Evolutionary conservation across 2,888 invertebrate genomes (phyloP).

Genomic region (Pammene aurita): DNA sequence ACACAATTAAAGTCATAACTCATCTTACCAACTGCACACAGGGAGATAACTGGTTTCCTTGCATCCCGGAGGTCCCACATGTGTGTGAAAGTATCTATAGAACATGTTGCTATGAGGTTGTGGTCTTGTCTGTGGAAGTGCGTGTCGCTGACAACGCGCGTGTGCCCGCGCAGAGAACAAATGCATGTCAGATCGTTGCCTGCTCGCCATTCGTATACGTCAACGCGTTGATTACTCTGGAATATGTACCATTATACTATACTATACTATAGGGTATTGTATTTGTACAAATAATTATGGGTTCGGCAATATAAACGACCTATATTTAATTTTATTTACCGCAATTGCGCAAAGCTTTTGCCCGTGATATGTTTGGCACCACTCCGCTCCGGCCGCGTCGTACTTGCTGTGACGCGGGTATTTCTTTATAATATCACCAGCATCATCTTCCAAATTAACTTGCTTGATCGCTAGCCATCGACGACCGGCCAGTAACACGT

Average conservation of each 20-base stretch:
- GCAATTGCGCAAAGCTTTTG: constrained; percentile 94
- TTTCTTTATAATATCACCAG: constrained; percentile 87
- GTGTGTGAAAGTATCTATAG: constrained; percentile 96
- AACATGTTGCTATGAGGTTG: constrained; percentile 89
- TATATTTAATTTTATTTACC: constrained; percentile 72
- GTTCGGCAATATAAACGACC: not conserved
- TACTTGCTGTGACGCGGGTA: constrained; percentile 95
- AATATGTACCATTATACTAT: constrained; percentile 40
- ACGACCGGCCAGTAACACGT: constrained; percentile 92
- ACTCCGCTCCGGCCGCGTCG: constrained; percentile 96
- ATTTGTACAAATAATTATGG: constrained; percentile 13
- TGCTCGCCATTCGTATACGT: constrained; percentile 91
- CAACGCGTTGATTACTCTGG: constrained; percentile 93
- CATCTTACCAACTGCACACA: constrained; percentile 92
- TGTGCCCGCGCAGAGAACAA: constrained; percentile 90
- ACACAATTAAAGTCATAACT: too few species aligned
- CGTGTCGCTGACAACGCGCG: constrained; percentile 93
- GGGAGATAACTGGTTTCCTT: constrained; percentile 90
- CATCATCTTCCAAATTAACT: constrained; percentile 88
- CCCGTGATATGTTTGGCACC: constrained; percentile 92
- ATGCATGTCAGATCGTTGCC: constrained; percentile 88
- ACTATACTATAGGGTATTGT: constrained; percentile 3
- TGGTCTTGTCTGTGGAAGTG: constrained; percentile 91
- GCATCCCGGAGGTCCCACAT: constrained; percentile 96
- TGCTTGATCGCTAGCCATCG: constrained; percentile 90